These are phyloP conservation scores for Scaptomyza hsui DNA, from an alignment of 1,140 invertebrate genomes.

Conservation along the genomic window DNA sequence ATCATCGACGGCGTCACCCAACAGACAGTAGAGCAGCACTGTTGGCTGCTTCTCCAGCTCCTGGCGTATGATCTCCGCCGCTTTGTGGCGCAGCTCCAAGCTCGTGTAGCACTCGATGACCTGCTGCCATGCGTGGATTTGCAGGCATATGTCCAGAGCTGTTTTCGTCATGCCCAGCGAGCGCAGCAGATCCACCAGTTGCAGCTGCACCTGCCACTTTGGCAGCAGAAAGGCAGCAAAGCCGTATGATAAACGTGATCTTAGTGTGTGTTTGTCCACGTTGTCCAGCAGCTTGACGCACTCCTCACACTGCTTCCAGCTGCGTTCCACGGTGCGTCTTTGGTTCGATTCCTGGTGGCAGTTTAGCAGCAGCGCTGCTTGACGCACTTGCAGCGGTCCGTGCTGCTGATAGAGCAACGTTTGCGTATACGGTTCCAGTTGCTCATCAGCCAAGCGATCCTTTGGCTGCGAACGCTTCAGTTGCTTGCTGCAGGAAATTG, in stretches of 20 bases:
- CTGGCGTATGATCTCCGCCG: constrained; percentile 93
- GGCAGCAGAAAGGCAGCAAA: constrained; percentile 89
- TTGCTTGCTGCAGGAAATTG: constrained; percentile 84
- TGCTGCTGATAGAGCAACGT: constrained; percentile 87
- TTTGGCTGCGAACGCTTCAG: constrained; percentile 89
- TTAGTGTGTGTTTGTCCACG: constrained; percentile 29
- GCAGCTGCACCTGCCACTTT: constrained; percentile 90
- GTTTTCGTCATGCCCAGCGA: constrained; percentile 92
- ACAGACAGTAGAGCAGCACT: constrained; percentile 93
- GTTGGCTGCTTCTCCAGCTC: constrained; percentile 92
- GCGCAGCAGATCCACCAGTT: constrained; percentile 91
- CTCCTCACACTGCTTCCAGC: constrained; percentile 93
- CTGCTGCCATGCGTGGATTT: constrained; percentile 95
- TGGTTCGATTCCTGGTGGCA: constrained; percentile 91
- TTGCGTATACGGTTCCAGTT: constrained; percentile 91
- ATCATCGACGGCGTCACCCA: constrained; percentile 91
- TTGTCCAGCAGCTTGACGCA: constrained; percentile 86
- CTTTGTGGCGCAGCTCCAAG: constrained; percentile 93
- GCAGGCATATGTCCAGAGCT: constrained; percentile 93
- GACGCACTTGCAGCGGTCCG: constrained; percentile 90
- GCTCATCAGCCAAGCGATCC: constrained; percentile 91
- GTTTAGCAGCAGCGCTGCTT: constrained; percentile 88
- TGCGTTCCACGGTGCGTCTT: constrained; percentile 92
- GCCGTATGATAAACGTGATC: constrained; percentile 85
- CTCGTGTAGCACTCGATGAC: constrained; percentile 95